Conservation (phyloP, 2,797 vertebrate genomes). For the Myripristis jacobus region DNA sequence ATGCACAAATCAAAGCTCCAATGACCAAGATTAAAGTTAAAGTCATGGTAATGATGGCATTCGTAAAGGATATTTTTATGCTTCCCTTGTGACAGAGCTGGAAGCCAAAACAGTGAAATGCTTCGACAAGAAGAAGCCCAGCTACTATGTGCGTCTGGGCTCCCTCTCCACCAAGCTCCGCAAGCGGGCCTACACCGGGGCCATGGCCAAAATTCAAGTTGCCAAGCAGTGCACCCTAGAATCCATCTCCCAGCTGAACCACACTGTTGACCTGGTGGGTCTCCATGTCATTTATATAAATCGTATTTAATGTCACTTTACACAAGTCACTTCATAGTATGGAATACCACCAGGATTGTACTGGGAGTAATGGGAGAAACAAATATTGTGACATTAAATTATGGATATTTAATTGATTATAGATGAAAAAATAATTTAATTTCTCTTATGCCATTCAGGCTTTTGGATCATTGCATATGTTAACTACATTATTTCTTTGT, state of each 20-base stretch:
- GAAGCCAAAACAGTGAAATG: constrained; percentile 83
- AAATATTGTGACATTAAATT: neutral
- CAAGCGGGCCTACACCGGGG: constrained; percentile 87
- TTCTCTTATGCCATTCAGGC: too few relatives aligned
- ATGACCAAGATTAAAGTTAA: neutral
- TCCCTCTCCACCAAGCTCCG: constrained; percentile 91
- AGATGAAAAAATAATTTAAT: neutral
- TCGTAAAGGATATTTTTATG: neutral
- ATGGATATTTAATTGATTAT: neutral
- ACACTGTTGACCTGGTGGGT: constrained; percentile 89
- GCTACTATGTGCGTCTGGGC: constrained; percentile 90
- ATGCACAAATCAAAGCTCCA: neutral
- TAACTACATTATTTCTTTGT: neutral
- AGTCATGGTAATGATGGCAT: neutral
- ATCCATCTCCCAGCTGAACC: constrained; percentile 88
- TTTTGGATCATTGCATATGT: neutral
- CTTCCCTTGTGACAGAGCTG: constrained; percentile 78
- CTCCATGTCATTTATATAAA: neutral
- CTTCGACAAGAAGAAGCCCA: constrained; percentile 84
- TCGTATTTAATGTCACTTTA: neutral
- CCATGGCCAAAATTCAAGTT: constrained; percentile 84
- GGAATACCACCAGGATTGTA: too few relatives aligned
- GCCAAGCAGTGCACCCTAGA: constrained; percentile 87
- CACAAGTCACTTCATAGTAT: neutral
- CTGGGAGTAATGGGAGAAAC: too few relatives aligned